Conservation (phyloP, 2,888 invertebrate species). For the Dusona sp. region DNA sequence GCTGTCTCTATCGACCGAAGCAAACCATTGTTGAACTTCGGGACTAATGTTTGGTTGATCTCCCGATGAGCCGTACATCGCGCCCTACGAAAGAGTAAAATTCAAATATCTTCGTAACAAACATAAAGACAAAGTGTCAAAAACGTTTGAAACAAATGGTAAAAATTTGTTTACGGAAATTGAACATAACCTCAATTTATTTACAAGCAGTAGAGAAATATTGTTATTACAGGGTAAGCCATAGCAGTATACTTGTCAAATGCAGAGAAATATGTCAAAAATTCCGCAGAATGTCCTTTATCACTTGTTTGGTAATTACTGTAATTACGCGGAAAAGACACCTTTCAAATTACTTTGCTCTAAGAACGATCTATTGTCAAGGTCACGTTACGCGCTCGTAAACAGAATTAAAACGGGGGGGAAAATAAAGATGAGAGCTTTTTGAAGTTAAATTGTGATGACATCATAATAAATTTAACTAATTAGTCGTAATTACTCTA, state of each 20-base stretch:
- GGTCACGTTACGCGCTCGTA: conserved; percentile 38
- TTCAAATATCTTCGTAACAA: conserved; percentile 24
- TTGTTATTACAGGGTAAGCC: conserved; percentile 64
- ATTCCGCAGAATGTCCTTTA: conserved; percentile 14
- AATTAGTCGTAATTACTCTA: not conserved
- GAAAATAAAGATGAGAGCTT: not conserved
- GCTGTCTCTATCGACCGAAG: conserved; percentile 92
- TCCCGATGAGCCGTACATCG: conserved; percentile 72
- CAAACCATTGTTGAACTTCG: conserved; percentile 94
- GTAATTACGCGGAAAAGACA: conserved; percentile 42
- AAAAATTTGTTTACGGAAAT: conserved; percentile 48
- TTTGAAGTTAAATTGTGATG: not conserved
- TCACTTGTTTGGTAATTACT: conserved; percentile 30
- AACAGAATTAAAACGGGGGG: not conserved
- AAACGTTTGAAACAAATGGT: not conserved
- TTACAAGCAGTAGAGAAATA: not conserved
- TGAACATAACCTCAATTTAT: conserved; percentile 52
- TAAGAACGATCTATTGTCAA: conserved; percentile 56
- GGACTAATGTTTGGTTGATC: conserved; percentile 86
- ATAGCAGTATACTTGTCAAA: conserved; percentile 34
- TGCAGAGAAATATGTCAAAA: not conserved
- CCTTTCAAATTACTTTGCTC: conserved; percentile 47
- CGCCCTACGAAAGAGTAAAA: conserved; percentile 58
- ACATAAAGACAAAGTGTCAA: not conserved
- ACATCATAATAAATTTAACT: not conserved